Conservation (phyloP, 2,888 invertebrate species). For the Tiphia femorata region DNA sequence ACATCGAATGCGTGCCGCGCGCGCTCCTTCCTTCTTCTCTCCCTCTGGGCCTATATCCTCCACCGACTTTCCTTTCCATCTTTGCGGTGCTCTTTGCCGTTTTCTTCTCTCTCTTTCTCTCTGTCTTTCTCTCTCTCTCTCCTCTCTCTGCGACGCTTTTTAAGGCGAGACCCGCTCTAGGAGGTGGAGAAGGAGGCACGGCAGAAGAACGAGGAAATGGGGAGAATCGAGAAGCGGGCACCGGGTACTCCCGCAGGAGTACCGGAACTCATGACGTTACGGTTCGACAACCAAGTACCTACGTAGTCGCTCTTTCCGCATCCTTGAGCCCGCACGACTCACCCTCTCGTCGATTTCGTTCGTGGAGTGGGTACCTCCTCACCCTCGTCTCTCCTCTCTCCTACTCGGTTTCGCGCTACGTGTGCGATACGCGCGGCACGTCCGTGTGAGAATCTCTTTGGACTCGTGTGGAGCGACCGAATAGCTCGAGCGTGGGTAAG, state of each 20-base stretch:
- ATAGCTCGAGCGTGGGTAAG: no score
- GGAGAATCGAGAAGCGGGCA: slow-evolving; percentile 11
- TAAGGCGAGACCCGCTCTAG: slow-evolving; percentile 6
- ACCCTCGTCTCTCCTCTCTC: neutral
- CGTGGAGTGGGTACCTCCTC: neutral
- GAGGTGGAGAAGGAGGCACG: slow-evolving; percentile 1
- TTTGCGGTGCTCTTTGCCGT: neutral
- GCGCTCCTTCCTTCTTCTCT: slow-evolving; percentile 10
- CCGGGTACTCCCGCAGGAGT: slow-evolving; percentile 38
- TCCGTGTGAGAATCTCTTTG: no score
- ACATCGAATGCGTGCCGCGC: slow-evolving; percentile 24
- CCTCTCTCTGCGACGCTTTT: slow-evolving; percentile 16
- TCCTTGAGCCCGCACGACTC: slow-evolving; percentile 35
- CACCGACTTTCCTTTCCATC: neutral
- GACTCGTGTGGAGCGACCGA: no score
- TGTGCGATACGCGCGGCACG: no score
- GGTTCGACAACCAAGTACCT: slow-evolving; percentile 48
- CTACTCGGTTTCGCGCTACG: no score
- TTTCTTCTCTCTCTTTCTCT: no score
- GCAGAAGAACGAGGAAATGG: neutral
- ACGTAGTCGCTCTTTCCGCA: slow-evolving; percentile 50
- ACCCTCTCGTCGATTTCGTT: slow-evolving; percentile 7
- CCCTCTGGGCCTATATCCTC: slow-evolving; percentile 11
- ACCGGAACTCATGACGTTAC: slow-evolving; percentile 48
- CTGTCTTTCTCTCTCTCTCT: neutral